Evolutionary conservation across 2,797 vertebrate genomes (phyloP), one percentile per base, ranked within the genome.

Genomic region (Rhincodon typus): DNA sequence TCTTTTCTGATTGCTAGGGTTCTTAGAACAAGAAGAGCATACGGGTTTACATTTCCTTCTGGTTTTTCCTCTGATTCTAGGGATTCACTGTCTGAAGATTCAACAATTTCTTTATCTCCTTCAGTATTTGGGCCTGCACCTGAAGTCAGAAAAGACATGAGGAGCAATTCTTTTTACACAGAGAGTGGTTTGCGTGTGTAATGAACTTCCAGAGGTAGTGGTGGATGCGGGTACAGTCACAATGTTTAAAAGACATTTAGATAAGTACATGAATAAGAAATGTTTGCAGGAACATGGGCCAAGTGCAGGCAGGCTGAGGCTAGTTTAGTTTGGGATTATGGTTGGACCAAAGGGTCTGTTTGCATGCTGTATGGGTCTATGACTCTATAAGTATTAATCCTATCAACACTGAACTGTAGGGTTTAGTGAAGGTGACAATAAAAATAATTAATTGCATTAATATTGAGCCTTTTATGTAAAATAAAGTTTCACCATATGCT

Each of bases 91-190:
- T 95, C 90, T 0, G 96, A 62, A 6, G 57, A 88, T 30, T 96
- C 96, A 95, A 96, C 96, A 96, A 96, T 96, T 96, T 96, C 79
- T 74, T 96, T 96, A 13, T 88, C 77, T 23, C 95, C 94, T 62
- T 95, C 96, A 13, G 87, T 57, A 46, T 95, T 96, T 95, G 96
- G 70, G 38, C 96, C 95, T 72, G 77, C 82, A 15, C 94, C 96
- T 96, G 25, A 82, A 66, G 50, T 67, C 38, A 53, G 69, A 72
- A 95, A 91, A 62, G 57, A 62, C 57, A 62, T 50, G 46, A 50
- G 46, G 46, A 50, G 46, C 46, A 50, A 50, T 50, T 50, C 46
- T 50, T 50, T 50, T 50, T 50, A 50, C 46, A 50, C 46, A 50
- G 8, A 57, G 57, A 62, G 57, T 62, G 57, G 3, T 62, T 62